Base-by-base conservation (phyloP, 2,797 vertebrate species). In the Galago senegalensis region DNA sequence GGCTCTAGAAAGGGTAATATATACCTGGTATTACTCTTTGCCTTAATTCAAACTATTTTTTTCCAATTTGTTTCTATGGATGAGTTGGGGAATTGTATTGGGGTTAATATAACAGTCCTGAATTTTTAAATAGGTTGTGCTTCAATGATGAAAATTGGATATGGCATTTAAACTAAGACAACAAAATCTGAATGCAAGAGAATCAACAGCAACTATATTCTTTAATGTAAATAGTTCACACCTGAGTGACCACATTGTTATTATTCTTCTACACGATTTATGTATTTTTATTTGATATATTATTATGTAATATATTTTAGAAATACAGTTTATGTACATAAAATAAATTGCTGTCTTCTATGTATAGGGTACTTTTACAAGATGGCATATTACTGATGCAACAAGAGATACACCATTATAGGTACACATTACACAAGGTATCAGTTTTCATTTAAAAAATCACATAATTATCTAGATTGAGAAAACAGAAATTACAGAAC, bases 241-340 rank as follows among this genome's bases (percentile, higher is more conserved):
- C 18, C 27, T 73, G 7, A 79, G 67, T 31, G 23, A 61, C 14
- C 40, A 63, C 7, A 16, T 63, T 23, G 84, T 65, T 75, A 29
- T 56, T 82, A 31, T 72, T 92, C 13, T 72, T 87, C 63, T 79
- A 80, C 43, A 3, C 0, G 60, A 83, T 4, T 73, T 81, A 70
- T 20, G 37, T 37, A 61, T 77, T 79, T 79, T 91, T 29, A 69
- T 79, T 69, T 83, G 31, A 79, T 72, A 34, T 87, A 29, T 79
- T 91, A 67, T 27, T 91, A 80, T 83, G 56, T n/a, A 65, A 31
- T 17, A 8, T 1, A 31, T n/a, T 87, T 87, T 72, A 91, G 7
- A 65, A 92, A 85, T 93, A 63, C 16, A 0, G 40, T 81, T 69
- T 77, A 92, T 77, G 94, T 67, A 70, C 91, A 27, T 49, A n/a